A percentile compares a stretch with the other conserved stretches of the same genome.
Conservation (phyloP, 2,113 vertebrate species). For the Manacus vitellinus region DNA sequence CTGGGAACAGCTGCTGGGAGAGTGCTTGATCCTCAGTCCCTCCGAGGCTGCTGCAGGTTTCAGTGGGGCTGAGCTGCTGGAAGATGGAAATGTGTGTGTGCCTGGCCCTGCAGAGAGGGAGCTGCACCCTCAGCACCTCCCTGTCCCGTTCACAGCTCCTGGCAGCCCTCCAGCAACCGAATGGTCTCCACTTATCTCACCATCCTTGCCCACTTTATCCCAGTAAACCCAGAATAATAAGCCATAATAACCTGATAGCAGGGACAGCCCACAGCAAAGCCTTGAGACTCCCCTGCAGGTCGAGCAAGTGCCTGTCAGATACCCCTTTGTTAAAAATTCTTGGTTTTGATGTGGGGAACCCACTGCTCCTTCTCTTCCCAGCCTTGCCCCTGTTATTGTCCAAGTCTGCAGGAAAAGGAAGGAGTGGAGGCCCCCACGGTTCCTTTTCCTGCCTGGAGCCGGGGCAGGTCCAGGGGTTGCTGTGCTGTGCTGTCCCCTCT, state of each 20-base stretch:
- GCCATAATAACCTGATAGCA: neutral
- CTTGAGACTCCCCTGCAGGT: neutral
- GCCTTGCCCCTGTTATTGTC: neutral
- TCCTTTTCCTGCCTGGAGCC: neutral
- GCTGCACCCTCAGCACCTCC: neutral
- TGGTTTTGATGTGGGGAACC: neutral
- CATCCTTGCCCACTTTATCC: neutral
- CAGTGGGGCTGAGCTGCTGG: fast-evolving
- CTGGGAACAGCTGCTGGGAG: neutral
- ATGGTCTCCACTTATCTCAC: neutral
- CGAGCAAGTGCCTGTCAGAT: fast-evolving
- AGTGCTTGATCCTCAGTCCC: neutral
- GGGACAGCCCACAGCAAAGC: neutral
- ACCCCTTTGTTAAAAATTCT: neutral
- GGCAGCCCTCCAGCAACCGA: neutral
- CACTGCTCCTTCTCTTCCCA: neutral
- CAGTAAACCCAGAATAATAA: neutral
- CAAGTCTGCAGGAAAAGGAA: neutral
- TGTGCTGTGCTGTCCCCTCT: neutral
- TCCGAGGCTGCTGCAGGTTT: neutral
- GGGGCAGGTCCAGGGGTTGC: neutral
- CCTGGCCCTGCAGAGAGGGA: neutral
- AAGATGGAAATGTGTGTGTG: fast-evolving
- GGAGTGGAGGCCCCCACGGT: neutral
- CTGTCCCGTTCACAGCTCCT: neutral